phyloP scores from a whole-genome alignment of 1,140 invertebrate species.

The Archivesica marissinica region DNA sequence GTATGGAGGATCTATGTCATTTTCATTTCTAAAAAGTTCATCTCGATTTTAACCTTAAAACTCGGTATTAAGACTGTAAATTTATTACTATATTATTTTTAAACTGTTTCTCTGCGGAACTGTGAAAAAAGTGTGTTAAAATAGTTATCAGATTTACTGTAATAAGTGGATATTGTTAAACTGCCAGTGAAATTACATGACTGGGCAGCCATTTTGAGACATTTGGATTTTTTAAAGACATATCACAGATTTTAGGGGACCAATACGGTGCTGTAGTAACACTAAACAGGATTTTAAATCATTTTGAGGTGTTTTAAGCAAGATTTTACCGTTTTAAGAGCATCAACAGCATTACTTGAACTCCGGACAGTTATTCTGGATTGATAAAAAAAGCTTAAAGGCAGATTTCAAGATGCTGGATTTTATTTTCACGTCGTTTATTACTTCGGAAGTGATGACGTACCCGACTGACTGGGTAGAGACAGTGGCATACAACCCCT shows the following conservation, averaged over 20 bases:
- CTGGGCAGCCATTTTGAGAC: constrained; percentile 5
- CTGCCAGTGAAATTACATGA: background rate
- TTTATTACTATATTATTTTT: constrained; percentile 35
- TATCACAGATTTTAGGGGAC: background rate
- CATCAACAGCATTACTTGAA: background rate
- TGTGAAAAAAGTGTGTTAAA: constrained; percentile 15
- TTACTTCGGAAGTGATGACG: background rate
- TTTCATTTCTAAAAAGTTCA: constrained; percentile 6
- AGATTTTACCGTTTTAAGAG: background rate
- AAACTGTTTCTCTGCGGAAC: background rate
- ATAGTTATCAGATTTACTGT: constrained; percentile 10
- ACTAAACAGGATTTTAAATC: background rate
- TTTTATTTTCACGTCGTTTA: constrained; percentile 7
- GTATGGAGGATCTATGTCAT: constrained; percentile 14
- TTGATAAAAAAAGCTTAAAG: too few relatives aligned
- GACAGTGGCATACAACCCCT: constrained; percentile 49
- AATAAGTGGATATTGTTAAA: background rate
- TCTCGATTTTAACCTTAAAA: constrained; percentile 24
- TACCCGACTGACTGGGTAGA: constrained; percentile 29
- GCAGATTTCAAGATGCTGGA: background rate
- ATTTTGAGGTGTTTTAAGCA: constrained; percentile 2
- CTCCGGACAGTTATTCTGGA: background rate
- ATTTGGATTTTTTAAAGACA: background rate
- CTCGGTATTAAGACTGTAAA: background rate
- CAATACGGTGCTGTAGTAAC: background rate